Evolutionary conservation across 2,113 vertebrate species (phyloP).

Genomic region (Callithrix jacchus): DNA sequence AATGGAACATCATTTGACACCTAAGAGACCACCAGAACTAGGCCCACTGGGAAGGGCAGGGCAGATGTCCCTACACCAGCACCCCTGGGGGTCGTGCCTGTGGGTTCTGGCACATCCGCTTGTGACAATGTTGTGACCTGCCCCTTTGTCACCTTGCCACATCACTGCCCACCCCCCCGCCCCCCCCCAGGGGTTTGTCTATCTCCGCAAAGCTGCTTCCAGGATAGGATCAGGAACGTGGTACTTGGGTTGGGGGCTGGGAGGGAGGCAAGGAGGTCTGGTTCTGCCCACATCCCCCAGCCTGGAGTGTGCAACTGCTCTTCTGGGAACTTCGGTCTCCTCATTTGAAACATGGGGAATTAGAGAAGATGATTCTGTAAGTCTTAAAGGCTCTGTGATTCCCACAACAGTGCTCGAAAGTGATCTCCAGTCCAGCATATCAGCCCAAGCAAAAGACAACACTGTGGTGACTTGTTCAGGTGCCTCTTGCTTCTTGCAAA

Average conservation of each 20-base stretch:
- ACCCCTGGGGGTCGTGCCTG: rapidly evolving
- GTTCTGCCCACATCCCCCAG: rapidly evolving
- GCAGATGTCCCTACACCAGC: background rate
- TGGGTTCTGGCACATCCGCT: background rate
- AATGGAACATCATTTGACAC: background rate
- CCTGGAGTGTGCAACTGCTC: background rate
- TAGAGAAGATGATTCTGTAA: background rate
- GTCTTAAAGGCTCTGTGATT: background rate
- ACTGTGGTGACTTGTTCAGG: background rate
- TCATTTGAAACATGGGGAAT: background rate
- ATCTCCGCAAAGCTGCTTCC: background rate
- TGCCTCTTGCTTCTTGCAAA: background rate
- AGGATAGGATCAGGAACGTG: background rate
- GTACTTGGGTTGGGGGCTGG: rapidly evolving
- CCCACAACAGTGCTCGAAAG: background rate
- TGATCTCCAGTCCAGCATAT: background rate
- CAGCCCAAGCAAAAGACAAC: background rate
- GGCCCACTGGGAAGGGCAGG: background rate
- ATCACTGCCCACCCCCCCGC: no score
- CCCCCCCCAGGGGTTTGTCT: background rate
- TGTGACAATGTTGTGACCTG: background rate
- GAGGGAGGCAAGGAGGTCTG: background rate
- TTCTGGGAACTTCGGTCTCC: rapidly evolving
- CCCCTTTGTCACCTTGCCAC: background rate
- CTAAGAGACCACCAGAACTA: background rate